phyloP scores from a whole-genome alignment of 2,888 invertebrate genomes.

The Xanthorhoe designata region DNA sequence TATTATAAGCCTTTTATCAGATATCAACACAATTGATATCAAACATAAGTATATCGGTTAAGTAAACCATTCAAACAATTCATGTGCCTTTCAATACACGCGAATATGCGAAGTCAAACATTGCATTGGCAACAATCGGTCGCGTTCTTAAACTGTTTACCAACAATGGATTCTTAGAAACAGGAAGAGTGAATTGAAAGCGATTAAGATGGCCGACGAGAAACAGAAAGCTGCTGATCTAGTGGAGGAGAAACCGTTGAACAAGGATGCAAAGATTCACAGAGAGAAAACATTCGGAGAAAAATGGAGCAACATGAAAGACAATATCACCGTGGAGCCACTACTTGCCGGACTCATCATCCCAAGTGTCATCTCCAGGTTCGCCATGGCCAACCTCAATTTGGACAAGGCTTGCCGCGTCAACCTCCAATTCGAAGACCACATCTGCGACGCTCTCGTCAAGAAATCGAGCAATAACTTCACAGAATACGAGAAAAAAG shows the following conservation, averaged over 20 bases:
- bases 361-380: constrained; percentile 88
- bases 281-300: constrained; percentile 67
- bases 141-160: constrained; percentile 51
- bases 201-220: constrained; percentile 65
- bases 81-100: constrained; percentile 57
- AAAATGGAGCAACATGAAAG: constrained; percentile 64
- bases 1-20: constrained; percentile 60
- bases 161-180: constrained; percentile 62
- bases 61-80: constrained; percentile 67
- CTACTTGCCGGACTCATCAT: constrained; percentile 89
- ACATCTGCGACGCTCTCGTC: constrained; percentile 72
- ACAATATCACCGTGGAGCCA: constrained; percentile 90
- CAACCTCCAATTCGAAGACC: constrained; percentile 66
- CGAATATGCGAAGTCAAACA: constrained; percentile 65
- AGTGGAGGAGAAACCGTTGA: constrained; percentile 74
- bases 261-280: constrained; percentile 56
- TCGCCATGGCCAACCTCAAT: constrained; percentile 87
- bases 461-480: constrained; percentile 79
- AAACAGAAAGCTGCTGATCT: constrained; percentile 59
- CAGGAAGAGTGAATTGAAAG: constrained; percentile 32
- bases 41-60: constrained; percentile 73
- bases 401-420: constrained; percentile 79
- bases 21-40: constrained; percentile 76
- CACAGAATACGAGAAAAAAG: constrained; percentile 86
- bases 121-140: constrained; percentile 56